Base-by-base conservation (phyloP, 2,797 vertebrate genomes). In the Paguma larvata region DNA sequence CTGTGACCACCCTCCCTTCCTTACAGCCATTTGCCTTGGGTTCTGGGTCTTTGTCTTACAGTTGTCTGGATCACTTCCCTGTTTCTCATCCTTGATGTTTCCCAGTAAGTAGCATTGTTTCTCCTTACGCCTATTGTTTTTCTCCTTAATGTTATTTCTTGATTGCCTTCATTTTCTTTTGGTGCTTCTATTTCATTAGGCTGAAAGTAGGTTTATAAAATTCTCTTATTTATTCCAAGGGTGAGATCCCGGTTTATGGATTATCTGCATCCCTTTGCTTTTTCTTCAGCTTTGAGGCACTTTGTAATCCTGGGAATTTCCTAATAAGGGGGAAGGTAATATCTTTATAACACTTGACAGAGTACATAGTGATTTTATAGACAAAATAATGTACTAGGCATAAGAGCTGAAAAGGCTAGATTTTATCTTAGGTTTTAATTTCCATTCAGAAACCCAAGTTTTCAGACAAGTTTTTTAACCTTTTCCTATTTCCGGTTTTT, bases 161-260 rank as follows among this genome's bases (percentile, higher is more conserved):
- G 77, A 93, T 96, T 93, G 84, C 44, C 73, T 94, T 96, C 80
- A 62, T 97, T 92, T 92, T 95, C 87, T 97, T 91, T 85, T 84
- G 85, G 62, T 63, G 78, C 32, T 87, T 91, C 48, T 96, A 67
- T 92, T 93, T 96, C 85, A 92, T 97, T 92, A 91, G 84, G 59
- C 59, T 97, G 79, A 89, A 96, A 95, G 96, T 96, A 88, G 67
- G 34, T 89, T 88, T 95, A 90, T 30, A 80, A 56, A 65, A 53
- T 21, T 94, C 86, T 96, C 77, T 94, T 85, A n/a, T 65, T 95
- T 94, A 87, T 93, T 93, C 68, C 16, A 62, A 70, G 51, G 53
- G 41, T 48, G 72, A 56, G 30, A 62, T 77, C 88, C 34, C 65
- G 79, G 15, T 79, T 82, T 78, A 73, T 65, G 82, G 85, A 85